Base-by-base conservation (phyloP, 2,888 invertebrate species). In the Nymphalis polychloros region DNA sequence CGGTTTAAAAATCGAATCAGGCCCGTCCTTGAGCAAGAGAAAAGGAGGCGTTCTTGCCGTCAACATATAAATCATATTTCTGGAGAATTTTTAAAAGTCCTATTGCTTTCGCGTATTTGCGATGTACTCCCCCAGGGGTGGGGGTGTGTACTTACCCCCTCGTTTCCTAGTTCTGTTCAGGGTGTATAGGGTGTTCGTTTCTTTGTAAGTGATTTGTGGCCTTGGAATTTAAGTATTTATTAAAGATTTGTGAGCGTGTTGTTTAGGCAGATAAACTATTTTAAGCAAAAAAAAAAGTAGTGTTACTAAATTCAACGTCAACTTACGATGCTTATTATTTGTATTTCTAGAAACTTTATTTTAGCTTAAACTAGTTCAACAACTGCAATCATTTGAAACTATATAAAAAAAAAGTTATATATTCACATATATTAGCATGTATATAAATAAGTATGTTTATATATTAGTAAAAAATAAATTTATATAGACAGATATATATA, bases 81-180 rank as follows among this genome's bases (percentile, higher is more conserved):
- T 90, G 89, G 91, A 91, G 92, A 92, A 92, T 91, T 92, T 92
- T 92, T 92, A 92, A 92, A 92, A 92, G 92, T 92, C 92, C 92
- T 92, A 92, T 92, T 92, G 92, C 92, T 92, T 92, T 92, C 92
- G 92, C 92, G 92, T 92, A 92, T 92, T 92, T 92, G 92, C 92
- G 90, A 92, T 92, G 92, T 92, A 92, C 91, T 88, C 91, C 92
- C 90, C 88, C 74, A 72, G 73, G 73, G 78, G 78, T 78, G 78
- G 81, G 85, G 83, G 80, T 91, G 92, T 92, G 92, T 92, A 92
- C 92, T 92, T 92, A 90, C 92, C 84, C 92, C 91, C 92, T 87
- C 88, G 90, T 89, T 92, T 92, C 92, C 92, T 92, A 92, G 92
- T 92, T 92, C 89, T 86, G 84, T 75, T 78, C 75, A 67, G 47